A percentile compares a stretch with the other conserved stretches of the same genome.
These are phyloP conservation scores for Drosophila helvetica DNA, from an alignment of 2,888 invertebrate genomes.

Conservation along the genomic window DNA sequence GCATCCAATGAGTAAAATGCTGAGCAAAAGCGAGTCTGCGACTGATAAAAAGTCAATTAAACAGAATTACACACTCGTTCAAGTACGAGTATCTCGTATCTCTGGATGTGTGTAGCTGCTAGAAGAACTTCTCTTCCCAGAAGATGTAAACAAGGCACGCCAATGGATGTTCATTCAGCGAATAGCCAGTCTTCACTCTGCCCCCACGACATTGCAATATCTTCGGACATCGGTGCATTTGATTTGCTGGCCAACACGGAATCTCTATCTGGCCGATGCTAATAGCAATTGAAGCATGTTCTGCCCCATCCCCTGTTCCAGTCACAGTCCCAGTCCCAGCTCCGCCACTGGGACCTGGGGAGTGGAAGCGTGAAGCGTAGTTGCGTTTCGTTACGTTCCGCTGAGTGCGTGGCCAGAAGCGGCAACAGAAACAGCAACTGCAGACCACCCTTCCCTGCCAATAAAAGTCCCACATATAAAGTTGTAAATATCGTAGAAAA, in stretches of 20 bases:
- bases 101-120: not conserved
- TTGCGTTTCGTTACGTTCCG: constrained; percentile 79
- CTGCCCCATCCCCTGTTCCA: constrained; percentile 28
- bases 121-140: not conserved
- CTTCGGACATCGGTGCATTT: constrained; percentile 39
- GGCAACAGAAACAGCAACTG: constrained; percentile 30
- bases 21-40: constrained; percentile 66
- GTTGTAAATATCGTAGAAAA: constrained; percentile 68
- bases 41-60: constrained; percentile 72
- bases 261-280: constrained; percentile 42
- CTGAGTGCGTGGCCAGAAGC: constrained; percentile 61
- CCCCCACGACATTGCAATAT: not conserved
- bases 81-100: constrained; percentile 8
- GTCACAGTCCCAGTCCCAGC: not conserved
- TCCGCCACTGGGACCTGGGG: constrained; percentile 6
- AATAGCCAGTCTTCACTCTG: not conserved
- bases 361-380: constrained; percentile 75
- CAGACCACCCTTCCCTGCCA: constrained; percentile 68
- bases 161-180: constrained; percentile 3
- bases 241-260: constrained; percentile 56
- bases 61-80: constrained; percentile 37
- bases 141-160: too few species aligned
- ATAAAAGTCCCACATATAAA: constrained; percentile 52
- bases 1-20: constrained; percentile 52
- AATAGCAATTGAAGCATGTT: constrained; percentile 52